Conservation (phyloP, 2,888 invertebrate species). For the Tinea semifulvella region DNA sequence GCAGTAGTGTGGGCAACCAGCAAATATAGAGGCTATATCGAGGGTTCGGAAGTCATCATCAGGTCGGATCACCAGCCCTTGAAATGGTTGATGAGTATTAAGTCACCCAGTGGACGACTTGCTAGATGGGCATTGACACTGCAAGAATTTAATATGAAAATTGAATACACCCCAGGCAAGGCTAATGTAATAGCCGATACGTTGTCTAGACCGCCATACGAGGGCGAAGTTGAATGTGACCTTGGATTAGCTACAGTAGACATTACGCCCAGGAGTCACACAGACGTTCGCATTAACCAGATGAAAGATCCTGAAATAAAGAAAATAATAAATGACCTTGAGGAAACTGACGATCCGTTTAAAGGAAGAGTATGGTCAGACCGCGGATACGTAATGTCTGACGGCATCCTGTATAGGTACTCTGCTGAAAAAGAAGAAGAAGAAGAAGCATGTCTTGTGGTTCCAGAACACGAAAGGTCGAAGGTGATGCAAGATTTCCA, state of each 20-base stretch:
- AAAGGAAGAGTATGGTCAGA: conserved; percentile 22
- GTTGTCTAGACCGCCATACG: conserved; percentile 18
- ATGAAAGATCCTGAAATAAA: conserved; percentile 19
- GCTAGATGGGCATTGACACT: conserved; percentile 39
- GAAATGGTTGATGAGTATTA: conserved; percentile 33
- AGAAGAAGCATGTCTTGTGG: conserved; percentile 19
- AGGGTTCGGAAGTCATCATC: conserved; percentile 37
- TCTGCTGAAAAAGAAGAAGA: conserved; percentile 19
- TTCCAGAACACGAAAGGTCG: conserved; percentile 20
- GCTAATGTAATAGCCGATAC: conserved; percentile 31
- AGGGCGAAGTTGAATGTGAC: background rate
- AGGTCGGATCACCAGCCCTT: conserved; percentile 40
- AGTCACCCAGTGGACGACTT: conserved; percentile 35
- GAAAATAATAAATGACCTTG: conserved; percentile 18
- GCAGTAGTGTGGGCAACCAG: conserved; percentile 28
- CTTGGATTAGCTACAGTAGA: conserved; percentile 4
- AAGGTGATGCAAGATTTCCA: conserved; percentile 21
- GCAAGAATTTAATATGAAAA: conserved; percentile 30
- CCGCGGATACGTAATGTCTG: conserved; percentile 20
- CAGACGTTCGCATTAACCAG: conserved; percentile 16
- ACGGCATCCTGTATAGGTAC: conserved; percentile 23
- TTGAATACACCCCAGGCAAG: conserved; percentile 25
- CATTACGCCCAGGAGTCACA: conserved; percentile 7
- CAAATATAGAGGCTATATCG: conserved; percentile 37
- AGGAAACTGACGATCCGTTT: background rate